These are phyloP conservation scores for Drosophila anomalipes DNA, from an alignment of 2,888 invertebrate genomes.

Conservation along the genomic window DNA sequence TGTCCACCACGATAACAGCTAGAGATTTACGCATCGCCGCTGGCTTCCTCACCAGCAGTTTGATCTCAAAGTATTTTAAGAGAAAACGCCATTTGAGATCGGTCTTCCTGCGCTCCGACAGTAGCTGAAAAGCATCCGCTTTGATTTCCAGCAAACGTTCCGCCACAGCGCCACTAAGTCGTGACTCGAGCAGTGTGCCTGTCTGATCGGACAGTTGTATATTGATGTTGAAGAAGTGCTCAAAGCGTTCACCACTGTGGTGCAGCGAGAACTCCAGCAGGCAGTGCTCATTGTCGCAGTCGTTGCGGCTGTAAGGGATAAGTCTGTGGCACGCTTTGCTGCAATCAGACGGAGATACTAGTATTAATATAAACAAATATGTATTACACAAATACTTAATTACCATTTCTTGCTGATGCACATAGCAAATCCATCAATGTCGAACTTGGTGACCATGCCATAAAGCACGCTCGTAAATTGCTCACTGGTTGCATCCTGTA, in stretches of 20 bases:
- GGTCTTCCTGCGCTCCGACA: slow-evolving; percentile 86
- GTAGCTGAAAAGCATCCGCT: slow-evolving; percentile 86
- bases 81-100: slow-evolving; percentile 88
- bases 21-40: slow-evolving; percentile 68
- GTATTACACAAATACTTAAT: slow-evolving; percentile 11
- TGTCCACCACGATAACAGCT: slow-evolving; percentile 73
- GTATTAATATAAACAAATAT: background rate
- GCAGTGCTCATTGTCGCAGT: slow-evolving; percentile 79
- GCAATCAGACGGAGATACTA: background rate
- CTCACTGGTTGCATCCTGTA: slow-evolving; percentile 83
- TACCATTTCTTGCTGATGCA: slow-evolving; percentile 85
- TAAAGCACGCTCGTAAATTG: slow-evolving; percentile 90
- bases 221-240: slow-evolving; percentile 87
- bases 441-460: slow-evolving; percentile 89
- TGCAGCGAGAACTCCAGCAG: slow-evolving; percentile 74
- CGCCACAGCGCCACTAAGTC: slow-evolving; percentile 87
- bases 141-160: slow-evolving; percentile 87
- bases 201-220: slow-evolving; percentile 90
- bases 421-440: slow-evolving; percentile 87
- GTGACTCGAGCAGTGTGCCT: slow-evolving; percentile 87
- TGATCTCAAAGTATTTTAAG: slow-evolving; percentile 88
- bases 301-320: slow-evolving; percentile 47
- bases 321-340: slow-evolving; percentile 74
- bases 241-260: slow-evolving; percentile 60
- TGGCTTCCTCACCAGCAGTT: slow-evolving; percentile 82